Conservation (phyloP, 2,113 vertebrate species). For the Cochlearius cochlearius region DNA sequence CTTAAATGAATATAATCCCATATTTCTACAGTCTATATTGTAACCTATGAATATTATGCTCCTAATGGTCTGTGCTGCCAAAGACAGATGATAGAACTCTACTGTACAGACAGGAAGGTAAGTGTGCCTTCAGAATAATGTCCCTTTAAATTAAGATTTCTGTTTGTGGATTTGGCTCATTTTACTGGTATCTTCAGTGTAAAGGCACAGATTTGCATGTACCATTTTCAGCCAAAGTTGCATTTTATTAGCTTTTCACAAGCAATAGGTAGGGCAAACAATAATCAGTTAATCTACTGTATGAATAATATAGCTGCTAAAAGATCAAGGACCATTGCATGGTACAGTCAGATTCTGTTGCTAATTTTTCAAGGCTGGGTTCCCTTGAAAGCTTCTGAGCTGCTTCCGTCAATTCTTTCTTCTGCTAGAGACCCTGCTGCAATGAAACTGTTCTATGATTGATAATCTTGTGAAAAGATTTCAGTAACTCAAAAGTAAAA, state of each 20-base stretch:
- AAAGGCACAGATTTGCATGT: neutral
- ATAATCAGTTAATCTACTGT: neutral
- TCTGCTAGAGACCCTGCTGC: neutral
- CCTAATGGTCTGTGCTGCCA: neutral
- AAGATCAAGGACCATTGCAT: neutral
- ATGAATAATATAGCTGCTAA: neutral
- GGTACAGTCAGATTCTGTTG: neutral
- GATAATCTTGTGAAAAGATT: neutral
- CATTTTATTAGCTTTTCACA: neutral
- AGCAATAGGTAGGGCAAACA: neutral
- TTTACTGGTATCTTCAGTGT: neutral
- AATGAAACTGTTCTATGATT: neutral
- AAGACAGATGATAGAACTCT: neutral
- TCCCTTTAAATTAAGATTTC: neutral
- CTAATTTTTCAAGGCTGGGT: neutral
- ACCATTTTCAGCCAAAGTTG: neutral
- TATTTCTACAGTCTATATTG: neutral
- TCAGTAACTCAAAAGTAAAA: neutral
- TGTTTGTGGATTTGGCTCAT: neutral
- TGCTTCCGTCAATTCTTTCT: neutral
- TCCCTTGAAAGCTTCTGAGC: neutral
- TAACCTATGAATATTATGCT: neutral
- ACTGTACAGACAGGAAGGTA: neutral
- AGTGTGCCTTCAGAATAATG: neutral
- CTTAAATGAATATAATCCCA: neutral